Evolutionary conservation across 2,797 vertebrate species (phyloP), one percentile per base, ranked within the genome.

Genomic region (Acanthurus tractus): DNA sequence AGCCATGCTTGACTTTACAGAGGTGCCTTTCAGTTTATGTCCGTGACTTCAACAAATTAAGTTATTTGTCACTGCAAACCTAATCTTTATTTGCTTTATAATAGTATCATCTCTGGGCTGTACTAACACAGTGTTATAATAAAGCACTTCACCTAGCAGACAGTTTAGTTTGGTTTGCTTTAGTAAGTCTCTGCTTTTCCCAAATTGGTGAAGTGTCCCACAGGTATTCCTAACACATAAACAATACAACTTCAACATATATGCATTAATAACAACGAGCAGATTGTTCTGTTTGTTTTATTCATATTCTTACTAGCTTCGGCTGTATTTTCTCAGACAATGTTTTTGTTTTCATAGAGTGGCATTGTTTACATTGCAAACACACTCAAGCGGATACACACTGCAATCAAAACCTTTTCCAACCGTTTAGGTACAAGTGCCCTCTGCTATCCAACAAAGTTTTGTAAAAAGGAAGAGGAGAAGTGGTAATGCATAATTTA

Each of bases 21-120:
- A 62, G 34, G 49, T n/a, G 55, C 20, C 8, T 64, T 23, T 53
- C 38, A 62, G 48, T 59, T 63, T 49, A 48, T 79, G 44, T 70
- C 40, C 11, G 34, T 10, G 12, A 81, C 64, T 70, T 73, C 59
- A 83, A 70, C 73, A 83, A 79, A 78, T 75, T 58, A 8, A 81
- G 29, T 56, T 20, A 52, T 82, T 70, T 79, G 17, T 78, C 55
- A 67, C 29, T 55, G 36, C 29, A 67, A 54, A 76, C 38, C 20
- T 50, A 58, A 71, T 75, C 61, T 68, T 34, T 34, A 66, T 81
- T 79, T 75, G 42, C 52, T 38, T 75, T 36, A 59, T 54, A 25
- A 63, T 78, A 64, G 52, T 6, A 11, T 29, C 74, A 34, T 40
- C 50, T 65, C 63, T 76, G 38, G 4, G 63, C 38, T 73, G 55